Percentiles rank a stretch among this genome's conserved stretches.
phyloP scores from a whole-genome alignment of 2,113 vertebrate genomes.

The Corythornis madagascariensis region DNA sequence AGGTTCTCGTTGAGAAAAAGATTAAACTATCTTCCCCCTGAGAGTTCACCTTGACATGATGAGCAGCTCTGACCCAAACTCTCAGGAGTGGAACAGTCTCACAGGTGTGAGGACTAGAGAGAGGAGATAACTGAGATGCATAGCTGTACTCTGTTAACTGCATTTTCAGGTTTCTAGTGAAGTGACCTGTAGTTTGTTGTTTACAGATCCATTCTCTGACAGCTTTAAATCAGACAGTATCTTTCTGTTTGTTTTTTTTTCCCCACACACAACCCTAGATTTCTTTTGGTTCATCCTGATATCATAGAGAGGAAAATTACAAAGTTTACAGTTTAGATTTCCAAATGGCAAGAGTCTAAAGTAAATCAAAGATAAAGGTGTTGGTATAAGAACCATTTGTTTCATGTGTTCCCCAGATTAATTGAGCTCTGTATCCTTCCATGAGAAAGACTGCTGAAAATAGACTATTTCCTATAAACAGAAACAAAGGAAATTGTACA shows the following conservation, averaged over 20 bases:
- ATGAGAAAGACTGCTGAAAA: conserved; percentile 1
- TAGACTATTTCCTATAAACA: not conserved
- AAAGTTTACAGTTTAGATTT: not conserved
- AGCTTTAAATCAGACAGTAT: not conserved
- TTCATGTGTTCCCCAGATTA: not conserved
- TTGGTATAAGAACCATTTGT: not conserved
- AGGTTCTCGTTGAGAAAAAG: not conserved
- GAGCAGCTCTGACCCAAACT: not conserved
- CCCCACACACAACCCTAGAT: not conserved
- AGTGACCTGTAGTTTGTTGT: not conserved
- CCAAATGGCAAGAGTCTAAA: not conserved
- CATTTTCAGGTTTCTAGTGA: not conserved
- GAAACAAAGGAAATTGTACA: not conserved
- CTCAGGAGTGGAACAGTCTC: not conserved
- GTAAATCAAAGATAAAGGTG: conserved; percentile 5
- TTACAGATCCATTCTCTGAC: not conserved
- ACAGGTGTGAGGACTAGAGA: not conserved
- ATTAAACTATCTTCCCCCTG: not conserved
- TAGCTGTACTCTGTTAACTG: not conserved
- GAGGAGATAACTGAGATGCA: not conserved
- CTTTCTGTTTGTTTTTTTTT: not conserved
- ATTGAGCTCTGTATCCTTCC: not conserved
- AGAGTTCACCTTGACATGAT: not conserved
- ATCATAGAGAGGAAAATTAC: not conserved
- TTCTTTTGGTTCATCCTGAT: not conserved